A percentile compares a stretch with the other conserved stretches of the same genome.
Conservation (phyloP, 2,113 vertebrate genomes). For the Pelecanoides urinatrix region DNA sequence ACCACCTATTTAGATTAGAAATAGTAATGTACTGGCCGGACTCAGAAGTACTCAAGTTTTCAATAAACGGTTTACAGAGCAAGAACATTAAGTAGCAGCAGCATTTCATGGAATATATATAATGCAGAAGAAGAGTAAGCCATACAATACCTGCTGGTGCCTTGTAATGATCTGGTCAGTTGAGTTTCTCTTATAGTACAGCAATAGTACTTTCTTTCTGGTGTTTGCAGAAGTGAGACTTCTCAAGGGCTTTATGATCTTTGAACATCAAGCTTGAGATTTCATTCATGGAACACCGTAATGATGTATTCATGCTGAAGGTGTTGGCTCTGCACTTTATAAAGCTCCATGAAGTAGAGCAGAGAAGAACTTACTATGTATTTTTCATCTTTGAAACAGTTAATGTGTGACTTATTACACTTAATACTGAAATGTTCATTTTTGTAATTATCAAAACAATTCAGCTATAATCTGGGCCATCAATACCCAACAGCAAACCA, state of each 20-base stretch:
- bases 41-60: background rate
- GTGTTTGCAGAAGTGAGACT: background rate
- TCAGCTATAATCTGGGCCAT: background rate
- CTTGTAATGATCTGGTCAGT: background rate
- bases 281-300: background rate
- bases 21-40: background rate
- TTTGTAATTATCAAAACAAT: background rate
- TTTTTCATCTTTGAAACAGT: background rate
- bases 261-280: background rate
- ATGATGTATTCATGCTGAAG: background rate
- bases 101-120: background rate
- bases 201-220: background rate
- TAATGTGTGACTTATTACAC: background rate
- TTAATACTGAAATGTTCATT: background rate
- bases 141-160: background rate
- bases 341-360: background rate
- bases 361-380: background rate
- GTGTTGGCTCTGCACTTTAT: background rate
- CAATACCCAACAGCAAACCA: background rate
- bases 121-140: background rate
- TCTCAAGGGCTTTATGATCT: background rate
- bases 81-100: background rate
- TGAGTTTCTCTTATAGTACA: background rate
- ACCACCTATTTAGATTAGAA: background rate
- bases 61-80: background rate